Conservation (phyloP, 92 coral and sea anemone genomes). For the Parazoanthus atlanticus region DNA sequence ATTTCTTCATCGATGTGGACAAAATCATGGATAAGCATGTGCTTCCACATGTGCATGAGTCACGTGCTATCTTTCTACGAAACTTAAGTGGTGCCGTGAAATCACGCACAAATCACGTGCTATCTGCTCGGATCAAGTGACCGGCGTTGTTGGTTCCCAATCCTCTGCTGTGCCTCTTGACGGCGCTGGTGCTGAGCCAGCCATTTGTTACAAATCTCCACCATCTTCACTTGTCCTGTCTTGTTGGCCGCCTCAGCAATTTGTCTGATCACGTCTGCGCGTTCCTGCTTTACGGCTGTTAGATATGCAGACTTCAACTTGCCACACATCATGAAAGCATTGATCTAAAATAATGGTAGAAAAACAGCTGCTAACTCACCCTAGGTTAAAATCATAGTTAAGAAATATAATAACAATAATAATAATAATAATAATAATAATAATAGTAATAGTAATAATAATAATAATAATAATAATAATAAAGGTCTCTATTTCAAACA, state of each 20-base stretch:
- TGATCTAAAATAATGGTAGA: slow-evolving; percentile 61
- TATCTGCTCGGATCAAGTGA: slow-evolving; percentile 17
- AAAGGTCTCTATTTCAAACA: too few species aligned
- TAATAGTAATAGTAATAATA: too few species aligned
- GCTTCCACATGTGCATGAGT: neutral
- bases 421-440: too few species aligned
- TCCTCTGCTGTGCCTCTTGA: slow-evolving; percentile 50
- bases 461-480: too few species aligned
- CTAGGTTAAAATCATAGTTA: too few species aligned
- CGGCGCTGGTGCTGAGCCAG: slow-evolving; percentile 68
- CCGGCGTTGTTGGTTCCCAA: slow-evolving; percentile 12
- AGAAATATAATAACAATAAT: too few species aligned
- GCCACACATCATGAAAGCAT: slow-evolving; percentile 84
- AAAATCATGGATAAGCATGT: neutral
- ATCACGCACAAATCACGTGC: slow-evolving; percentile 3
- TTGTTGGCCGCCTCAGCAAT: slow-evolving; percentile 86
- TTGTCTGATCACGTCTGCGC: slow-evolving; percentile 79
- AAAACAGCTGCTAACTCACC: neutral
- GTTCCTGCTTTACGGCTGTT: slow-evolving; percentile 83
- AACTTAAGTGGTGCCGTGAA: neutral
- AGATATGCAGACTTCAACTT: slow-evolving; percentile 94
- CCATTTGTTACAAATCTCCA: slow-evolving; percentile 86
- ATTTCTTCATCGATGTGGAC: neutral
- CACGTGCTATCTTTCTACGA: neutral
- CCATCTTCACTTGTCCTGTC: slow-evolving; percentile 84